Conservation (phyloP, 2,888 invertebrate genomes). For the Euzophera pinguis region DNA sequence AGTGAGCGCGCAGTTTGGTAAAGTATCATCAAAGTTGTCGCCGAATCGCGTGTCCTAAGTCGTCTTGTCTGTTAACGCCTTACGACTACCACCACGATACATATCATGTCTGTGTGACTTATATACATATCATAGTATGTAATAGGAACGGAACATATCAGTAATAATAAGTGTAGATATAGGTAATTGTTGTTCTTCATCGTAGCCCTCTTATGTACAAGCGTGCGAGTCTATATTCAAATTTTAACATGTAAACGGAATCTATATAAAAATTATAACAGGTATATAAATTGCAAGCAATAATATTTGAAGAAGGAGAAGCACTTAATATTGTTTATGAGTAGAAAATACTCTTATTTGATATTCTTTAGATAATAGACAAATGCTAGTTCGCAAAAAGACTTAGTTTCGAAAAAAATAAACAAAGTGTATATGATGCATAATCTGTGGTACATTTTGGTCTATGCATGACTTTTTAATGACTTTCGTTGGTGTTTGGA, state of each 20-base stretch:
- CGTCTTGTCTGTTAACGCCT: constrained; percentile 6
- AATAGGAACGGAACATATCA: constrained; percentile 47
- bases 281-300: background rate
- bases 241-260: too few relatives aligned
- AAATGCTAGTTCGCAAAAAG: too few relatives aligned
- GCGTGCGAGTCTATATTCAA: constrained; percentile 17
- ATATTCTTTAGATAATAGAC: too few relatives aligned
- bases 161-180: constrained; percentile 59
- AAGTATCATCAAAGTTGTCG: background rate
- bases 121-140: constrained; percentile 38
- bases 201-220: constrained; percentile 44
- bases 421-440: too few relatives aligned
- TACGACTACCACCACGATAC: constrained; percentile 44
- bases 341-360: too few relatives aligned
- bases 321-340: too few relatives aligned
- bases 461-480: too few relatives aligned
- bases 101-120: constrained; percentile 52
- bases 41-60: background rate
- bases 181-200: constrained; percentile 72
- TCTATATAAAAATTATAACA: too few relatives aligned
- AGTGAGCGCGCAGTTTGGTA: background rate
- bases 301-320: too few relatives aligned
- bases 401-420: too few relatives aligned
- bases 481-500: too few relatives aligned
- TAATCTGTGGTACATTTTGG: too few relatives aligned